These are phyloP conservation scores for Helicolenus hilgendorfi DNA, from an alignment of 2,797 vertebrate species.

Conservation along the genomic window DNA sequence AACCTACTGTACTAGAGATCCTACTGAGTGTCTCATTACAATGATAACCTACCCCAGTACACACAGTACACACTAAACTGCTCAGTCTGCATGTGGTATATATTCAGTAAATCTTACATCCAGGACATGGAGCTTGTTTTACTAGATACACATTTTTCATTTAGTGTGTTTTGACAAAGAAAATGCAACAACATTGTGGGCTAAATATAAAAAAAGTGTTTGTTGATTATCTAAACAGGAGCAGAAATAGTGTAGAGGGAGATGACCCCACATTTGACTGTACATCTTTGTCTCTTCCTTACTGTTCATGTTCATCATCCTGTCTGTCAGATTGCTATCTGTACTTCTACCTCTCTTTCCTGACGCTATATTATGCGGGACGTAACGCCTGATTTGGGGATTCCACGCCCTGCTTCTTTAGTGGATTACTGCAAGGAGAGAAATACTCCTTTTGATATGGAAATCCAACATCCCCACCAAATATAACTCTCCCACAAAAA, in stretches of 20 bases:
- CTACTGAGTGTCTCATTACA: constrained; percentile 45
- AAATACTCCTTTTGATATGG: constrained; percentile 57
- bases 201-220: constrained; percentile 7
- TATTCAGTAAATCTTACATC: neutral
- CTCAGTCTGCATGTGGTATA: neutral
- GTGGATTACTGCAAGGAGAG: constrained; percentile 43
- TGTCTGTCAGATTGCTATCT: constrained; percentile 3
- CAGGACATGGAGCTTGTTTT: neutral
- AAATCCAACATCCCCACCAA: constrained; percentile 44
- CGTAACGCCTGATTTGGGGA: constrained; percentile 19
- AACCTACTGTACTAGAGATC: constrained; percentile 40
- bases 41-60: neutral
- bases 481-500: constrained; percentile 20
- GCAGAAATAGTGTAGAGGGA: neutral
- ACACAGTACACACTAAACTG: neutral
- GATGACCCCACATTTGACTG: neutral
- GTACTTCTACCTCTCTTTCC: neutral
- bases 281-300: neutral
- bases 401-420: constrained; percentile 13
- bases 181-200: neutral
- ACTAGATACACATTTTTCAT: neutral
- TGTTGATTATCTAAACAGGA: neutral
- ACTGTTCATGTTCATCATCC: neutral
- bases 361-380: neutral
- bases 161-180: neutral